Conservation (phyloP, 2,797 vertebrate species). For the Sebastes nivosus region DNA sequence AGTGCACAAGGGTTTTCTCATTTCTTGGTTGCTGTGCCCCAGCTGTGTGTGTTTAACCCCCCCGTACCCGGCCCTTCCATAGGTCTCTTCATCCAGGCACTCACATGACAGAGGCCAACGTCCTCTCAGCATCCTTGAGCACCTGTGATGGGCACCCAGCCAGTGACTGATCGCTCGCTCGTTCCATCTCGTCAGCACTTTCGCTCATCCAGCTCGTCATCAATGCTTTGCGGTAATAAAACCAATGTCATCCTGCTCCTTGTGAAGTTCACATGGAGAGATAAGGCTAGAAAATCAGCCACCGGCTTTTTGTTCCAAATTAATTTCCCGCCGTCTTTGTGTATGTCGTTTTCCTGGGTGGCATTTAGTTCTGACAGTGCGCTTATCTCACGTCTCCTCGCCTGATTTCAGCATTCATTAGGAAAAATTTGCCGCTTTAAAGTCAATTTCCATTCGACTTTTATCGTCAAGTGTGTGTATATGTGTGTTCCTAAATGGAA, state of each 20-base stretch:
- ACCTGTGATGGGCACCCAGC: slow-evolving; percentile 68
- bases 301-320: slow-evolving; percentile 65
- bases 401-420: slow-evolving; percentile 57
- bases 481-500: slow-evolving; percentile 52
- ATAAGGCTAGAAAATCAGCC: slow-evolving; percentile 60
- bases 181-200: slow-evolving; percentile 78
- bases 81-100: slow-evolving; percentile 55
- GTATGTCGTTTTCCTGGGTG: slow-evolving; percentile 43
- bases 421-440: slow-evolving; percentile 43
- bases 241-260: slow-evolving; percentile 79
- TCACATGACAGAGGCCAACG: slow-evolving; percentile 66
- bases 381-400: slow-evolving; percentile 51
- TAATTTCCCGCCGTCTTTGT: slow-evolving; percentile 61
- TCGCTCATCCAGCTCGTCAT: slow-evolving; percentile 71
- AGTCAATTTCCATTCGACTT: slow-evolving; percentile 46
- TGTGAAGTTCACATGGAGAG: slow-evolving; percentile 70
- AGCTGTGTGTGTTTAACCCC: slow-evolving; percentile 67
- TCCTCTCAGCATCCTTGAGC: slow-evolving; percentile 80
- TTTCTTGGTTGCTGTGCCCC: slow-evolving; percentile 18
- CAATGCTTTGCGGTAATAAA: slow-evolving; percentile 74
- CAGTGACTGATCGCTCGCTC: slow-evolving; percentile 70
- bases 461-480: slow-evolving; percentile 28
- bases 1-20: background rate
- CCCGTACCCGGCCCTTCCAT: slow-evolving; percentile 35
- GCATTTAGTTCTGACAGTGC: slow-evolving; percentile 51